phyloP scores from a whole-genome alignment of 2,888 invertebrate genomes.

The Phengaris arion region DNA sequence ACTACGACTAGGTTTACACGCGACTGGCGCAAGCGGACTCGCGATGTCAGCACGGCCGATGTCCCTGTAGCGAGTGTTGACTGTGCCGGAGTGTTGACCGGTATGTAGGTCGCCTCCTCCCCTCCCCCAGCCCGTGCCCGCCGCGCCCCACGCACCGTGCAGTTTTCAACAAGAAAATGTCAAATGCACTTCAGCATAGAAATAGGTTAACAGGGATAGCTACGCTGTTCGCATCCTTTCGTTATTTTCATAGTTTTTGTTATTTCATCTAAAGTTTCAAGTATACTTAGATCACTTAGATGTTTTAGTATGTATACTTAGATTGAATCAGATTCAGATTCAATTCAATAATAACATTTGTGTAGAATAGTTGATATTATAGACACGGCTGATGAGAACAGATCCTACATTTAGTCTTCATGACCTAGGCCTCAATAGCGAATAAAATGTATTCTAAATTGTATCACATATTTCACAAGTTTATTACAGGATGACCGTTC shows the following conservation, averaged over 20 bases:
- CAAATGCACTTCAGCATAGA: slow-evolving; percentile 57
- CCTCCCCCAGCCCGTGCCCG: slow-evolving; percentile 36
- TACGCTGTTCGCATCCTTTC: slow-evolving; percentile 18
- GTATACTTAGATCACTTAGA: background rate
- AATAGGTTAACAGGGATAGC: slow-evolving; percentile 47
- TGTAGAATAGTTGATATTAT: background rate
- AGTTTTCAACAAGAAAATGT: slow-evolving; percentile 71
- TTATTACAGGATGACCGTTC: slow-evolving; percentile 55
- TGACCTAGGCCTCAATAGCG: slow-evolving; percentile 9
- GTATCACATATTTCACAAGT: slow-evolving; percentile 15
- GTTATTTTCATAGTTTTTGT: background rate
- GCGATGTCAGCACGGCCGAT: slow-evolving; percentile 64
- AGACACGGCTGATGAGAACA: background rate
- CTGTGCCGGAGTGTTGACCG: slow-evolving; percentile 80
- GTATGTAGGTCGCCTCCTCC: slow-evolving; percentile 78
- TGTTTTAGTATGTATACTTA: too few species aligned
- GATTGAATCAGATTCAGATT: background rate
- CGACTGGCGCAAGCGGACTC: slow-evolving; percentile 53
- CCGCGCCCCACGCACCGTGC: slow-evolving; percentile 70
- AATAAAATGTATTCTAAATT: background rate
- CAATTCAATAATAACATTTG: background rate
- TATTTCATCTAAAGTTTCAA: background rate
- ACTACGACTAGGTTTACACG: background rate
- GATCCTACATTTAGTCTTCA: background rate
- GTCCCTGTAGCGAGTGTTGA: slow-evolving; percentile 80